phyloP scores from a whole-genome alignment of 2,113 vertebrate species.

The Pagrus major region DNA sequence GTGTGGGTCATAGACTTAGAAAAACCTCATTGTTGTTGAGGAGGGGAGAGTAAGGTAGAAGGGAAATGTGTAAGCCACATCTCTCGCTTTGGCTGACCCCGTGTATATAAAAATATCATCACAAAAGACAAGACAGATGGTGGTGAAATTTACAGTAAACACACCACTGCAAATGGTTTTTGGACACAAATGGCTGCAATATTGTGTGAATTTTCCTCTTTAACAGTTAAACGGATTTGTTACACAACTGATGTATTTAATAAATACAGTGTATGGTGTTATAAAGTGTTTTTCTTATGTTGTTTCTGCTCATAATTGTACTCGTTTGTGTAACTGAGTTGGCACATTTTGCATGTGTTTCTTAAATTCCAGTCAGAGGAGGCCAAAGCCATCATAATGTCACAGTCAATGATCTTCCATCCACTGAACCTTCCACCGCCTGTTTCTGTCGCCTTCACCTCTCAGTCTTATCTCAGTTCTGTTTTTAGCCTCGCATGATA shows the following conservation, averaged over 20 bases:
- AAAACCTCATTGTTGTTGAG: conserved; percentile 13
- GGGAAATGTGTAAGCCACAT: conserved; percentile 57
- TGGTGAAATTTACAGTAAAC: not conserved
- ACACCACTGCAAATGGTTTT: not conserved
- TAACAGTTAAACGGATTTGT: not conserved
- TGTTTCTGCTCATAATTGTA: not conserved
- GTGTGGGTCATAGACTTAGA: conserved; percentile 2
- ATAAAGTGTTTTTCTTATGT: not conserved
- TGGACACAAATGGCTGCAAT: no score
- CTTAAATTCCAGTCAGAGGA: conserved; percentile 19
- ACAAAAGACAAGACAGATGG: not conserved
- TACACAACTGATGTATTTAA: not conserved
- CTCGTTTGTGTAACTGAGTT: not conserved
- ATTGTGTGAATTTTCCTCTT: not conserved
- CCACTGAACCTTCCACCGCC: not conserved
- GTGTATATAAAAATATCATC: conserved; percentile 21
- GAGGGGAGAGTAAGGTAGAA: not conserved
- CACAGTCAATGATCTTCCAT: conserved; percentile 4
- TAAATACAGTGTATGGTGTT: not conserved
- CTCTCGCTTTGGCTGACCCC: not conserved
- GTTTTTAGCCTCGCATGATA: conserved; percentile 10
- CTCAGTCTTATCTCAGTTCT: conserved; percentile 43
- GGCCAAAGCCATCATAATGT: not conserved
- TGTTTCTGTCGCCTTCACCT: not conserved
- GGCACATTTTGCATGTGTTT: conserved; percentile 33